Conservation (phyloP, 1,140 invertebrate species). For the Maconellicoccus hirsutus region DNA sequence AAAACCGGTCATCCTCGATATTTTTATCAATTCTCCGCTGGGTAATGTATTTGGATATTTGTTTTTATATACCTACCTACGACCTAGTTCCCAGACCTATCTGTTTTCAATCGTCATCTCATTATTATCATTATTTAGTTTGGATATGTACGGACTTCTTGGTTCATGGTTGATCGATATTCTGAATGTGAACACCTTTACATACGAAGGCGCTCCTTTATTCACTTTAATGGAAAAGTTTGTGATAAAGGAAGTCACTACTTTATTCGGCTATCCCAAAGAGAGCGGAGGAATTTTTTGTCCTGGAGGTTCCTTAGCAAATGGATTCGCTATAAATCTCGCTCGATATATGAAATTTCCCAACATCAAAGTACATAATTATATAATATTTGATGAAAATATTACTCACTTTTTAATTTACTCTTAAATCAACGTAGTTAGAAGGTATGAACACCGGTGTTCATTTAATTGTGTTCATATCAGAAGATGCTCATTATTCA, state of each 20-base stretch:
- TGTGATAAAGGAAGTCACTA: background rate
- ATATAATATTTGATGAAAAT: background rate
- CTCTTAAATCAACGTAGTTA: background rate
- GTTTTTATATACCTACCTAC: too few relatives aligned
- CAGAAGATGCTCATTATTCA: constrained; percentile 67
- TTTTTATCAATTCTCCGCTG: constrained; percentile 17
- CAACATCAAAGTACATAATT: background rate
- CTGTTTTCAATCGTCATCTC: too few relatives aligned
- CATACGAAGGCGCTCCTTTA: background rate
- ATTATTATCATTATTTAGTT: background rate
- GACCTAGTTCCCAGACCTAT: too few relatives aligned
- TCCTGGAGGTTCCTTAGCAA: constrained; percentile 1
- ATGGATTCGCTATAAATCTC: constrained; percentile 11
- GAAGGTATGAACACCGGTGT: background rate
- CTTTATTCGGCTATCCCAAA: background rate
- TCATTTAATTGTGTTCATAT: constrained; percentile 26
- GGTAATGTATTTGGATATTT: background rate
- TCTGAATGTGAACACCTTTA: constrained; percentile 10
- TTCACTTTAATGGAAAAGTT: constrained; percentile 14
- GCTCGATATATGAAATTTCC: constrained; percentile 5
- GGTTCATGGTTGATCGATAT: constrained; percentile 1
- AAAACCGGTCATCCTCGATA: background rate
- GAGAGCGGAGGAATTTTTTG: background rate
- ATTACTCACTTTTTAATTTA: background rate
- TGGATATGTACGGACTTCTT: background rate